phyloP scores from a whole-genome alignment of 2,113 vertebrate genomes.

The Zosterops lateralis region DNA sequence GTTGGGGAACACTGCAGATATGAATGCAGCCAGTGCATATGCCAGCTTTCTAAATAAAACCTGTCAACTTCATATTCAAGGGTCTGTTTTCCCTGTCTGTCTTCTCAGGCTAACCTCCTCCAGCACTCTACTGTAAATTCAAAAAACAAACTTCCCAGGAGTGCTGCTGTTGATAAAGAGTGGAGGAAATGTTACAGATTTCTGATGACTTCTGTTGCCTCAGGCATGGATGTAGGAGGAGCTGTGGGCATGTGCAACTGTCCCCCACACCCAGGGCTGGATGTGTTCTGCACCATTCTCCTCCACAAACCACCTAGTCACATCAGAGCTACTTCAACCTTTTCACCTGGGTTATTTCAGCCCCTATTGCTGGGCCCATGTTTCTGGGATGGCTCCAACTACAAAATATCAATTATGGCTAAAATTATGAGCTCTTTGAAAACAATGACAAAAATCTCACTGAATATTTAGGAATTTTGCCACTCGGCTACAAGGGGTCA shows the following conservation, averaged over 20 bases:
- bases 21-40: slow-evolving; percentile 43
- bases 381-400: not conserved
- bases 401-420: fast-evolving
- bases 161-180: not conserved
- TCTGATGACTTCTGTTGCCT: not conserved
- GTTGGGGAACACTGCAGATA: slow-evolving; percentile 32
- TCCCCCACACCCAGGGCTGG: fast-evolving
- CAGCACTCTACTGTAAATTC: not conserved
- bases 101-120: slow-evolving; percentile 14
- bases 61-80: slow-evolving; percentile 47
- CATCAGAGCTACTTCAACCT: not conserved
- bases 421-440: not conserved
- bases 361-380: not conserved
- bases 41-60: slow-evolving; percentile 66
- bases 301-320: not conserved
- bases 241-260: too few species aligned
- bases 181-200: not conserved
- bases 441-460: not conserved
- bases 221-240: not conserved
- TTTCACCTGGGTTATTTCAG: not conserved
- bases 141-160: not conserved
- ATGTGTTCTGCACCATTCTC: not conserved
- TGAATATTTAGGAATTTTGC: not conserved
- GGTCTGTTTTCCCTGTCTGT: slow-evolving; percentile 20
- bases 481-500: not conserved